Evolutionary conservation across 2,113 vertebrate species (phyloP).

Genomic region (Tychaedon coryphoeus): DNA sequence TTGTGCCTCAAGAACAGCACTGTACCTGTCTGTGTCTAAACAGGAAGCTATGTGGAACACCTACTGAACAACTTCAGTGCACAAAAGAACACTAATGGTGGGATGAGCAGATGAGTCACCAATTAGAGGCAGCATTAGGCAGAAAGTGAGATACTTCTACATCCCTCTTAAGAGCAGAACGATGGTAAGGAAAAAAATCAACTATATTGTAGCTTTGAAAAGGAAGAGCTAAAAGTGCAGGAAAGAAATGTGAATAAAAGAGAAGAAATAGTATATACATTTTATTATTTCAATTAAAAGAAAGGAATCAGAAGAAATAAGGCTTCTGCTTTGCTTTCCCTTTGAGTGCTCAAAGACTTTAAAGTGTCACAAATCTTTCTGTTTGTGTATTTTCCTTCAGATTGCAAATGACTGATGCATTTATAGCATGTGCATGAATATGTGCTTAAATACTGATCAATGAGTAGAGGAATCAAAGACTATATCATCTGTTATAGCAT

Average conservation of each 20-base stretch:
- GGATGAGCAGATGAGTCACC: background rate
- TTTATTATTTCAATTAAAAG: background rate
- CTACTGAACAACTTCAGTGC: background rate
- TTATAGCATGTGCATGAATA: background rate
- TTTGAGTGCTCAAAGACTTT: background rate
- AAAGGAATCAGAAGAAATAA: background rate
- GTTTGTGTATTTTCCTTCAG: background rate
- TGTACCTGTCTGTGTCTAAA: background rate
- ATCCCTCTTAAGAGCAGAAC: background rate
- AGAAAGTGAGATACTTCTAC: background rate
- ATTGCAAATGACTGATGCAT: background rate
- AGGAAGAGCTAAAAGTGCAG: background rate
- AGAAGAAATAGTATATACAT: background rate
- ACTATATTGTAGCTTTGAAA: background rate
- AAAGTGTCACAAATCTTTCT: background rate
- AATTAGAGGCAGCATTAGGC: background rate
- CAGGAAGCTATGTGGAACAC: background rate
- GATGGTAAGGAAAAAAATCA: background rate
- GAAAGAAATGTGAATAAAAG: background rate
- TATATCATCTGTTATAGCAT: background rate
- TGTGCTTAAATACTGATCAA: background rate
- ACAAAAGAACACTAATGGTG: background rate
- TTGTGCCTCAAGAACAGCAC: background rate
- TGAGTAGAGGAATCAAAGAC: constrained; percentile 10
- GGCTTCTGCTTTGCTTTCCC: background rate